Conservation (phyloP, 2,888 invertebrate species). For the Mimumesa dahlbomi region DNA sequence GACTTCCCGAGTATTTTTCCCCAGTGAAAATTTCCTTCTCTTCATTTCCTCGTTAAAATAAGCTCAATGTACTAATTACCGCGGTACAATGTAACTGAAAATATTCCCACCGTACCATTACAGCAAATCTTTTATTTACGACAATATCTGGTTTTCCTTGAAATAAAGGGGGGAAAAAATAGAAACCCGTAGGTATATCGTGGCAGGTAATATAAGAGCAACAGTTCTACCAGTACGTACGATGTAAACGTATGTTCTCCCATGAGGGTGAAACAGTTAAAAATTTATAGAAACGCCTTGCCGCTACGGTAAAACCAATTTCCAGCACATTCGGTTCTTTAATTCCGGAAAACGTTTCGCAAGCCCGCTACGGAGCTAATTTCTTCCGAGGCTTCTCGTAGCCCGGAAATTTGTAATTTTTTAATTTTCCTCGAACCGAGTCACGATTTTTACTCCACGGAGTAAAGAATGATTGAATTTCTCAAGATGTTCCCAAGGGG, state of each 20-base stretch:
- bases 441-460: not conserved
- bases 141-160: too few relatives aligned
- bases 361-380: too few relatives aligned
- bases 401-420: not conserved
- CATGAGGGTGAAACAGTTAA: not conserved
- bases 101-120: too few relatives aligned
- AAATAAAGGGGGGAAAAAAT: too few relatives aligned
- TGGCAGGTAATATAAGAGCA: not conserved
- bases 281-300: not conserved
- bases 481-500: conserved; percentile 1
- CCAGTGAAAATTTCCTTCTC: too few relatives aligned
- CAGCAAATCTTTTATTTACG: too few relatives aligned
- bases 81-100: too few relatives aligned
- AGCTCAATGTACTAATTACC: too few relatives aligned
- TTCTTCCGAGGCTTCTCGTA: not conserved
- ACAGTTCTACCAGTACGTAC: not conserved
- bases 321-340: not conserved
- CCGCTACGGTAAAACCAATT: not conserved
- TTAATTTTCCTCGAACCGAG: not conserved
- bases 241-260: not conserved
- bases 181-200: too few relatives aligned
- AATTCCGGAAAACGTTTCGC: not conserved
- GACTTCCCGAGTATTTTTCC: too few relatives aligned
- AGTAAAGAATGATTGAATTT: conserved; percentile 18
- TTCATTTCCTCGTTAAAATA: too few relatives aligned